Percentiles rank a stretch among this genome's conserved stretches.
Evolutionary conservation across 2,888 invertebrate genomes (phyloP).

Genomic region (Homarus gammarus): DNA sequence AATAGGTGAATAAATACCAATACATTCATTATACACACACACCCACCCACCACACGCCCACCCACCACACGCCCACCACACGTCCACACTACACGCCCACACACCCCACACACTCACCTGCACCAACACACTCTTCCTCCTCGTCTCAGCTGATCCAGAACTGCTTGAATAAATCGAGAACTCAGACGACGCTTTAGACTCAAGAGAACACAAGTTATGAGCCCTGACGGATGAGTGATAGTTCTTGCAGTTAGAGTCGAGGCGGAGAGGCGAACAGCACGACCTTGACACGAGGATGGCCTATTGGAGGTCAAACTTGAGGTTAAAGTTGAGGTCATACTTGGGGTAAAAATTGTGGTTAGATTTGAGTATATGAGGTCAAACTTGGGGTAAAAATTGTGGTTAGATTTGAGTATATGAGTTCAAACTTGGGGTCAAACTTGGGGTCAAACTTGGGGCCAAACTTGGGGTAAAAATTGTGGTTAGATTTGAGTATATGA

Average conservation of each 20-base stretch:
- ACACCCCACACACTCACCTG: constrained; percentile 13
- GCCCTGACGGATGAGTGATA: constrained; percentile 34
- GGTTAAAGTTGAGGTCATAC: neutral
- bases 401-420: too few species aligned
- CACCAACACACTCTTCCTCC: constrained; percentile 48
- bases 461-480: too few species aligned
- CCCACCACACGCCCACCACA: neutral
- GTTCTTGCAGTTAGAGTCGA: constrained; percentile 53
- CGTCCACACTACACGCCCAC: neutral
- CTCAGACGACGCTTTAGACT: constrained; percentile 56
- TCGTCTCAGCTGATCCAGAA: constrained; percentile 49
- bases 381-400: neutral
- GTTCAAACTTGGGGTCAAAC: neutral
- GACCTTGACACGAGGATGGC: constrained; percentile 91
- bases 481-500: neutral
- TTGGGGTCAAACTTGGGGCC: too few species aligned
- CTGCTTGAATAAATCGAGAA: constrained; percentile 69
- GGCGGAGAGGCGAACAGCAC: constrained; percentile 83
- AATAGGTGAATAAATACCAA: constrained; percentile 4
- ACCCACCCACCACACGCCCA: neutral
- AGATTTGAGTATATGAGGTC: neutral
- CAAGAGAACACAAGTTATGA: constrained; percentile 26
- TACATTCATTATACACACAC: neutral
- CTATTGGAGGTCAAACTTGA: constrained; percentile 80
- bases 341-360: too few species aligned